These are phyloP conservation scores for Schizaphis graminum DNA, from an alignment of 2,888 invertebrate species.

Conservation along the genomic window DNA sequence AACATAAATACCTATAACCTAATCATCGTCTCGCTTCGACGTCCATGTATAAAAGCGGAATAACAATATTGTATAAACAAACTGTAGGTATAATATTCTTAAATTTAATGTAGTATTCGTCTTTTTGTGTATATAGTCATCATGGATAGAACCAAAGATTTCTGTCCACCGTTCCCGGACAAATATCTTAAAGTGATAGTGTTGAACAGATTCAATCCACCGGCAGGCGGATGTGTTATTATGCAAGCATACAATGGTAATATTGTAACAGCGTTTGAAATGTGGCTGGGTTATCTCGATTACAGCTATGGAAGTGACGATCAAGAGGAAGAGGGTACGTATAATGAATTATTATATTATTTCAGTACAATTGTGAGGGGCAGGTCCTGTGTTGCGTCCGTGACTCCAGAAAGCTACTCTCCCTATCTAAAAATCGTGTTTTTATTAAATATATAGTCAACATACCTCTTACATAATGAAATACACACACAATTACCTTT, in stretches of 20 bases:
- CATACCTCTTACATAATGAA: neutral
- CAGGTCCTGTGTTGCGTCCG: neutral
- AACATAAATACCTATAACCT: neutral
- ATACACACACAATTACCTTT: neutral
- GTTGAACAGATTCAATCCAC: neutral
- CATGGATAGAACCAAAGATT: neutral
- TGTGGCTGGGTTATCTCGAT: neutral
- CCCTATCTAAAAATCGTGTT: neutral
- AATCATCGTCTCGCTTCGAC: neutral
- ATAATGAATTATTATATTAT: neutral
- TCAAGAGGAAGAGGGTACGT: neutral
- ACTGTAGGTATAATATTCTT: neutral
- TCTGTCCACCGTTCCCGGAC: neutral
- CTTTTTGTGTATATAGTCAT: neutral
- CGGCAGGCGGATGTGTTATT: neutral
- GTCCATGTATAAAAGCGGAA: neutral
- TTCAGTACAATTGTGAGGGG: neutral
- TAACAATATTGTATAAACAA: neutral
- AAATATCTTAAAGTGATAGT: neutral
- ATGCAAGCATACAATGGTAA: rapidly evolving
- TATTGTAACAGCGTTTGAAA: neutral
- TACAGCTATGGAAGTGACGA: too few species aligned
- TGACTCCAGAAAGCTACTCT: neutral
- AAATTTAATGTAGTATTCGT: neutral
- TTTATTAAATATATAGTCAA: neutral